Base-by-base conservation (phyloP, 2,797 vertebrate genomes). In the Sebastes trivittatus region DNA sequence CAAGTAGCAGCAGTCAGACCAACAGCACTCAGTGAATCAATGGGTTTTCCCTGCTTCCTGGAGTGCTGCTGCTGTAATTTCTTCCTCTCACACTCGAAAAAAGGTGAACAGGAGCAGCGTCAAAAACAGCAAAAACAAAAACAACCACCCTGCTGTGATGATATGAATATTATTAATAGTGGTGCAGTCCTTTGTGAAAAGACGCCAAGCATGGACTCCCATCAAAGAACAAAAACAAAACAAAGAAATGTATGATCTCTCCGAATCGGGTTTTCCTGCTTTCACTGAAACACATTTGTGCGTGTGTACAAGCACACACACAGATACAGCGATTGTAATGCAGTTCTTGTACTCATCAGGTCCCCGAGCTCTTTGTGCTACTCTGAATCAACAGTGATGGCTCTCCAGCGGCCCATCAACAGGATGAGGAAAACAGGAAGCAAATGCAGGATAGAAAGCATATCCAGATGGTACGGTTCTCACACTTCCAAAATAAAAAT, bases 271-370 rank as follows among this genome's bases (percentile, higher is more conserved):
- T 59, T 38, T 71, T 82, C 63, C 82, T 63, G 59, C 72, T 77
- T 75, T 65, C 6, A 54, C 55, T 16, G 3, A 72, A 80, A 82
- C 58, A 66, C 46, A 59, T 66, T 78, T 72, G 71, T 78, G 69
- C 16, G 18, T 65, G 74, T 63, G 70, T 67, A 68, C 52, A 23
- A 70, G 62, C 6, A 5, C 42, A 20, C 36, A 18, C 63, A 25
- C 65, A 69, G 32, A 88, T 69, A 55, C 73, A 60, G 77, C 65
- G 85, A 91, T 93, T 92, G 91, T 83, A 70, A 94, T 93, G 91
- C 93, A 91, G 89, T 87, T 81, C 89, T 84, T 90, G 90, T 89
- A 82, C 89, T 91, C 89, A 67, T 90, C 84, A 69, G 76, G 80
- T 90, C 92, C 71, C 91, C 55, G 13, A 73, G 85, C 92, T 84